A percentile compares a stretch with the other conserved stretches of the same genome.
Evolutionary conservation across 2,888 invertebrate genomes (phyloP).

Genomic region (Danaus chrysippus): DNA sequence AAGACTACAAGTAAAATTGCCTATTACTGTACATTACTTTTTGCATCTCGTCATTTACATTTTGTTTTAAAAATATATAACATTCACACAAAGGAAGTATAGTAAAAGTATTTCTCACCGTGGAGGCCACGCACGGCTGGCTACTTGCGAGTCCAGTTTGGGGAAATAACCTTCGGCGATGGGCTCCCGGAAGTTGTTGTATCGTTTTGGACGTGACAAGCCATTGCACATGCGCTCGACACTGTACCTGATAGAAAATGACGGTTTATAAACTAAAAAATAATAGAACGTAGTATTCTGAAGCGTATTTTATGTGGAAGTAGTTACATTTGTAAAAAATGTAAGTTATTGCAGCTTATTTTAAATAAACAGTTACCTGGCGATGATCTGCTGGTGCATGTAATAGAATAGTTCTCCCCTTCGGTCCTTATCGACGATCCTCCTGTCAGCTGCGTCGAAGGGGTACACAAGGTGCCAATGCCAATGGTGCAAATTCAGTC

Average conservation of each 20-base stretch:
- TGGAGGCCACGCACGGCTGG: slow-evolving; percentile 87
- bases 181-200: slow-evolving; percentile 82
- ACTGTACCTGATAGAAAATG: slow-evolving; percentile 82
- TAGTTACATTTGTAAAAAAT: too few relatives aligned
- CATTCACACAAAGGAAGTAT: too few relatives aligned
- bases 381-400: slow-evolving; percentile 86
- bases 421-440: slow-evolving; percentile 83
- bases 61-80: too few relatives aligned
- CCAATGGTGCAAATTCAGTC: slow-evolving; percentile 93
- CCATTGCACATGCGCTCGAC: slow-evolving; percentile 86
- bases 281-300: too few relatives aligned
- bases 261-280: background rate
- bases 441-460: slow-evolving; percentile 80
- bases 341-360: too few relatives aligned
- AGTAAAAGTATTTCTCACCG: slow-evolving; percentile 53
- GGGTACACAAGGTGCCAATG: slow-evolving; percentile 95
- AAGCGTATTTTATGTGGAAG: too few relatives aligned
- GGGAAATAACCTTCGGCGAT: slow-evolving; percentile 91
- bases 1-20: too few relatives aligned
- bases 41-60: too few relatives aligned
- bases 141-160: slow-evolving; percentile 87
- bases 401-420: slow-evolving; percentile 89
- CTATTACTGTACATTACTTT: too few relatives aligned
- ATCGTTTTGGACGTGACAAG: slow-evolving; percentile 80
- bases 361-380: slow-evolving; percentile 60